Evolutionary conservation across 2,113 vertebrate species (phyloP), one percentile per base, ranked within the genome.

Genomic region (Misgurnus mizolepis): DNA sequence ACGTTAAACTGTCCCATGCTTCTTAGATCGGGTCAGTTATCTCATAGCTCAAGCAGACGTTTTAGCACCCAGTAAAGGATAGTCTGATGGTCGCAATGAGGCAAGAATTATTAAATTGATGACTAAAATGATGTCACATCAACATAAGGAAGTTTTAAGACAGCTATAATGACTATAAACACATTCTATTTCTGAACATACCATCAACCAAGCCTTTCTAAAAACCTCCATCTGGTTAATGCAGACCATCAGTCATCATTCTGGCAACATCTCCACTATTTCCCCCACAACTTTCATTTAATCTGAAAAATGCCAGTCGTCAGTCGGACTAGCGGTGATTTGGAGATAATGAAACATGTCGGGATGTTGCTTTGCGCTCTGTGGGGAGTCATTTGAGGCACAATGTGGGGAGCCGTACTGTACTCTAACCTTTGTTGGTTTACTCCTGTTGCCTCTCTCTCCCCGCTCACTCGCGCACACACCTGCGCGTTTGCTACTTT

Each of bases 321-420:
- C 55, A 58, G 83, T 65, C 78, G 80, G 76, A 56, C 62, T 71
- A 0, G 11, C 76, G 80, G 56, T 85, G 78, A 82, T 85, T 79
- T 53, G 80, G 79, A 80, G 83, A 88, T 88, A 88, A 89, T 88
- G 55, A 58, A n/a, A 18, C 55, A 18, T 18, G 55, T 58, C 55
- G 82, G 86, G 83, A 85, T 78, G 84, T 85, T 87, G 81, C 85
- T 86, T 88, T 89, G 78, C 65, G 55, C 87, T 88, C 86, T 7
- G 71, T 39, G 27, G 88, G 87, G 85, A 79, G 83, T 87, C 80
- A 85, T 87, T 89, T 87, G 70, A 82, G 82, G 27, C 81, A 79
- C 76, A 80, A 85, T 50, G 75, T 7, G 80, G 15, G 49, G 69
- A 80, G 82, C 81, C 80, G 80, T 82, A 85, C 83, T 76, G 60